Percentiles rank a stretch among this genome's conserved stretches.
Conservation (phyloP, 1,140 invertebrate genomes). For the Ridgeia piscesae region DNA sequence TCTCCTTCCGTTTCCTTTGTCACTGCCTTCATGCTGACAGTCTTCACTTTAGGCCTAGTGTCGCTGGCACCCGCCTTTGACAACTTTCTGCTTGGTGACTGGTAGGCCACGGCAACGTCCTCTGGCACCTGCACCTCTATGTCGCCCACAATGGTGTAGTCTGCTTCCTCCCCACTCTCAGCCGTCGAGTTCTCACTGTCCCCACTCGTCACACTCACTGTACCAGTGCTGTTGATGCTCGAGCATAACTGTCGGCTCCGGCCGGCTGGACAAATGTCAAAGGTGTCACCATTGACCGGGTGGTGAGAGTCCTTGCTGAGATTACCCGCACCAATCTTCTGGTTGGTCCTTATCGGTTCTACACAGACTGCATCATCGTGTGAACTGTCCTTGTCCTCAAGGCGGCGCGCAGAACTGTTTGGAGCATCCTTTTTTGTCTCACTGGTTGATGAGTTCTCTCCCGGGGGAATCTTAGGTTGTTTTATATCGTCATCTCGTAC, state of each 20-base stretch:
- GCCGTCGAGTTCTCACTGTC: background rate
- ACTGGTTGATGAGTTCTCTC: background rate
- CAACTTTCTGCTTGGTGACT: background rate
- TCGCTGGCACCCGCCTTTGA: background rate
- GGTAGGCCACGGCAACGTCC: background rate
- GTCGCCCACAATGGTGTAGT: background rate
- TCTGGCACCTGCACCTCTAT: background rate
- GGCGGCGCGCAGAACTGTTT: background rate
- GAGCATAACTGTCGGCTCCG: background rate
- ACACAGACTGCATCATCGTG: background rate
- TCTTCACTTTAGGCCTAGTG: background rate
- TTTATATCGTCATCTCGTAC: background rate
- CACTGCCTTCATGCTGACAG: background rate
- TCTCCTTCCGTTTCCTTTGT: background rate
- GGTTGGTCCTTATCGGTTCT: background rate
- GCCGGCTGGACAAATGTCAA: background rate
- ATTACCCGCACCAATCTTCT: background rate
- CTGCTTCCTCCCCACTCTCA: background rate
- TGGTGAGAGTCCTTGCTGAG: background rate
- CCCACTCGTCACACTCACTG: background rate
- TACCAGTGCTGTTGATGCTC: background rate
- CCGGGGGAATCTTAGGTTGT: background rate
- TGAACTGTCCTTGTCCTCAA: background rate
- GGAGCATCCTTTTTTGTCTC: background rate
- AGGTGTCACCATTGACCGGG: background rate